These are phyloP conservation scores for Hololepta plana DNA, from an alignment of 2,888 invertebrate genomes.

Conservation along the genomic window DNA sequence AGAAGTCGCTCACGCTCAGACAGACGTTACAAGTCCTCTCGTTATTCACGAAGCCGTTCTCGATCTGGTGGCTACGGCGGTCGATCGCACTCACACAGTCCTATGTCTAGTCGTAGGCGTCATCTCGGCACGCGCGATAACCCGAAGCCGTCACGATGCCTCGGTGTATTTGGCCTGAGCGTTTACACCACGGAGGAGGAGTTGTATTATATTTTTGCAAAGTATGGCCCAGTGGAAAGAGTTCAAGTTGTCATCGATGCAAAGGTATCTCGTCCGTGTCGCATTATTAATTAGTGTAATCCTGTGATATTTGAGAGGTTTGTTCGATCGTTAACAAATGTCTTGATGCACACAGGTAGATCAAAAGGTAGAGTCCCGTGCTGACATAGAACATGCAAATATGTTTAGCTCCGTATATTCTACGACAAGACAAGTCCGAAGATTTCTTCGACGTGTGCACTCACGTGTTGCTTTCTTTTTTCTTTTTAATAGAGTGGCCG, in stretches of 20 bases:
- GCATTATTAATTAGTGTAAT: too few species aligned
- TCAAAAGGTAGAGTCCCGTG: constrained; percentile 15
- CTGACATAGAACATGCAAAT: constrained; percentile 17
- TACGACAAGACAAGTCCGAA: too few species aligned
- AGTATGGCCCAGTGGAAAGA: constrained; percentile 82
- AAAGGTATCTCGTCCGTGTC: constrained; percentile 39
- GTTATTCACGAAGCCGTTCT: constrained; percentile 45
- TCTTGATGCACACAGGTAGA: constrained; percentile 21
- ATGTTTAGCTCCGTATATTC: too few species aligned
- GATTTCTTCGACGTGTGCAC: too few species aligned
- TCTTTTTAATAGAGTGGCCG: constrained; percentile 53
- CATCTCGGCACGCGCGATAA: constrained; percentile 70
- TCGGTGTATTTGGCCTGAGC: constrained; percentile 90
- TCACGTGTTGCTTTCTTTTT: too few species aligned
- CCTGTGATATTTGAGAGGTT: constrained; percentile 19
- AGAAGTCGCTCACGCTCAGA: constrained; percentile 44
- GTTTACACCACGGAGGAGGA: constrained; percentile 85
- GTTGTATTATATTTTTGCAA: constrained; percentile 78
- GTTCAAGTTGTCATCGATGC: constrained; percentile 92
- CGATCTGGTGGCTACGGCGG: constrained; percentile 37
- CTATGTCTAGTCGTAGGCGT: constrained; percentile 63
- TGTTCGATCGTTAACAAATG: constrained; percentile 12
- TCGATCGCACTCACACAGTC: constrained; percentile 53
- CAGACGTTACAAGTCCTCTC: constrained; percentile 30
- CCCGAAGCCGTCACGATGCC: constrained; percentile 72